Percentiles rank a stretch among this genome's conserved stretches.
Conservation (phyloP, 2,797 vertebrate species). For the Glyptemys insculpta region DNA sequence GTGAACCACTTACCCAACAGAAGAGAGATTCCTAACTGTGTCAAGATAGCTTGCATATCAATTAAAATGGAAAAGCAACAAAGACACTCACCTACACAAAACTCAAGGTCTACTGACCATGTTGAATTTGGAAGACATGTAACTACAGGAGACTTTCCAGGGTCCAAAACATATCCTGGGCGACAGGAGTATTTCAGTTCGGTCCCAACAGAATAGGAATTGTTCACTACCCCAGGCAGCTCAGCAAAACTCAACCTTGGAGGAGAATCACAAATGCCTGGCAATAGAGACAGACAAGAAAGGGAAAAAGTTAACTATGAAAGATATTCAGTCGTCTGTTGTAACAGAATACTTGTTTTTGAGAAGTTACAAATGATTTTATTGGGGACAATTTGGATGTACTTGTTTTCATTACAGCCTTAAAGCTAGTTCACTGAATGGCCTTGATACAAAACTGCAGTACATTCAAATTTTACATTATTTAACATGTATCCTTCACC, state of each 20-base stretch:
- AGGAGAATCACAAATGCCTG: conserved; percentile 26
- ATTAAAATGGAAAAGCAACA: too few relatives aligned
- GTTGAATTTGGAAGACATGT: too few relatives aligned
- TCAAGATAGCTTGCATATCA: too few relatives aligned
- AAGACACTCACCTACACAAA: too few relatives aligned
- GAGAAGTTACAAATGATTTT: background rate
- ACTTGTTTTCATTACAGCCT: background rate
- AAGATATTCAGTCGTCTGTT: background rate
- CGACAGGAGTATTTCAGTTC: conserved; percentile 20
- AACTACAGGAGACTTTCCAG: too few relatives aligned
- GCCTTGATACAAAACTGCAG: background rate
- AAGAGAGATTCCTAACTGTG: too few relatives aligned
- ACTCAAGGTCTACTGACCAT: too few relatives aligned
- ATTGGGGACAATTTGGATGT: background rate
- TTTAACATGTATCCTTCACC: background rate
- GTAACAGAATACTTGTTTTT: fast-evolving
- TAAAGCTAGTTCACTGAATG: background rate
- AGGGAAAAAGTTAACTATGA: background rate
- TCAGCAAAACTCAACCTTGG: fast-evolving
- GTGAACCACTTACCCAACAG: too few relatives aligned
- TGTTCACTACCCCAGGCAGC: background rate
- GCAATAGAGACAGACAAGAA: fast-evolving
- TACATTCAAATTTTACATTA: background rate
- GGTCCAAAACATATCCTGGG: background rate
- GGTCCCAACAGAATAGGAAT: background rate